Evolutionary conservation across 1,140 invertebrate species (phyloP).

Genomic region (Drosophila bifasciata): DNA sequence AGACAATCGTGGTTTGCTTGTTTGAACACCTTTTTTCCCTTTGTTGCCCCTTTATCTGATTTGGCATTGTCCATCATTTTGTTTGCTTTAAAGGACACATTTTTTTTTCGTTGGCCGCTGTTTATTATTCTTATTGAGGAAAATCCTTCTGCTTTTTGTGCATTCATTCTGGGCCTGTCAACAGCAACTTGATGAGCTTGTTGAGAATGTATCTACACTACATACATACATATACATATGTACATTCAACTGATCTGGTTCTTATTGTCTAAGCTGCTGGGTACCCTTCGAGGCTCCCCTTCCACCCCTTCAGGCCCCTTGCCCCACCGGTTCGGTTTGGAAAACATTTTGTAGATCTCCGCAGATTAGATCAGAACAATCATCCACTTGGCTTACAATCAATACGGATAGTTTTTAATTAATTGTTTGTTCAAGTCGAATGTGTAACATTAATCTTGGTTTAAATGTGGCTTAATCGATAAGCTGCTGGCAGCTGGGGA

Average conservation of each 20-base stretch:
- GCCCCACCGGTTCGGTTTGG: slow-evolving; percentile 3
- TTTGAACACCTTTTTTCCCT: slow-evolving; percentile 78
- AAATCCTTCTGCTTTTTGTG: slow-evolving; percentile 53
- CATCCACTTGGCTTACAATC: slow-evolving; percentile 48
- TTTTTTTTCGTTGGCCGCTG: slow-evolving; percentile 56
- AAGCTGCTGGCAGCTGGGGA: slow-evolving; percentile 32
- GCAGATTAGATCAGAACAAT: slow-evolving; percentile 48
- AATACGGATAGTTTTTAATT: slow-evolving; percentile 46
- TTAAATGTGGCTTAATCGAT: slow-evolving; percentile 34
- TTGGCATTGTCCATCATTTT: slow-evolving; percentile 73
- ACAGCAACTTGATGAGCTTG: slow-evolving; percentile 75
- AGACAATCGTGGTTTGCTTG: slow-evolving; percentile 82
- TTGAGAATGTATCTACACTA: slow-evolving; percentile 50
- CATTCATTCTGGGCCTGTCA: slow-evolving; percentile 49
- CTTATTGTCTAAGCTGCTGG: slow-evolving; percentile 60
- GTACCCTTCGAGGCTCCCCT: slow-evolving; percentile 14
- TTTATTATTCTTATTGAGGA: slow-evolving; percentile 75
- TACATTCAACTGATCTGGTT: slow-evolving; percentile 66
- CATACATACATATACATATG: no score
- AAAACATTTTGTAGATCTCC: slow-evolving; percentile 41
- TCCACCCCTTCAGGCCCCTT: not conserved
- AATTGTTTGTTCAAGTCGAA: slow-evolving; percentile 37
- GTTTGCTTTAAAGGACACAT: slow-evolving; percentile 77
- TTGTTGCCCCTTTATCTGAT: slow-evolving; percentile 70
- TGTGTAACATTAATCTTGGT: slow-evolving; percentile 52